Evolutionary conservation across 2,888 invertebrate genomes (phyloP).

Genomic region (Antheraea yamamai): DNA sequence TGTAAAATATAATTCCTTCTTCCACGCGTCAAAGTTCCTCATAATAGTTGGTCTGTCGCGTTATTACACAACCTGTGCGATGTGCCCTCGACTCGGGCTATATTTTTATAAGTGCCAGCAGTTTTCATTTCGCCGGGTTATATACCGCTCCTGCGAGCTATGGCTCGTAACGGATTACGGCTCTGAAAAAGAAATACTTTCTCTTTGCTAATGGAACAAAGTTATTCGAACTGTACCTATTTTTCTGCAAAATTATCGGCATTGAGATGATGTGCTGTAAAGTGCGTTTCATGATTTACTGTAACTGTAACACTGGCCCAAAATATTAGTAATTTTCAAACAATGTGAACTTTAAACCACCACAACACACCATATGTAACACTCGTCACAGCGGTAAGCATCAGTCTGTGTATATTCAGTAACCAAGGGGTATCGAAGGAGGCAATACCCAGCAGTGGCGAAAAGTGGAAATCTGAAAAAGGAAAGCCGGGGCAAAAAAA

Average conservation of each 20-base stretch:
- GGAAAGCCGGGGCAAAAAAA: too few species aligned
- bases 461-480: too few species aligned
- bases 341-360: too few species aligned
- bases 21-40: conserved; percentile 43
- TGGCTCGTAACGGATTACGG: conserved; percentile 12
- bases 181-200: neutral
- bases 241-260: neutral
- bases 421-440: too few species aligned
- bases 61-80: conserved; percentile 41
- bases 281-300: too few species aligned
- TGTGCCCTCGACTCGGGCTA: conserved; percentile 26
- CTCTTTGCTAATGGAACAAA: conserved; percentile 10
- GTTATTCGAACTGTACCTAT: neutral
- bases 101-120: conserved; percentile 35
- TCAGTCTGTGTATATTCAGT: too few species aligned
- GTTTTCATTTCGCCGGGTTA: conserved; percentile 31
- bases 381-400: too few species aligned
- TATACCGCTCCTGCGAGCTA: conserved; percentile 20
- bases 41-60: conserved; percentile 49
- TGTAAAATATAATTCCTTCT: conserved; percentile 25
- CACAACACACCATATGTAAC: too few species aligned
- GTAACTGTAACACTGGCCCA: too few species aligned
- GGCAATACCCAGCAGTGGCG: too few species aligned
- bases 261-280: neutral
- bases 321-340: too few species aligned